Percentiles rank a stretch among this genome's conserved stretches.
Conservation (phyloP, 1,140 invertebrate species). For the Dinoponera quadriceps region DNA sequence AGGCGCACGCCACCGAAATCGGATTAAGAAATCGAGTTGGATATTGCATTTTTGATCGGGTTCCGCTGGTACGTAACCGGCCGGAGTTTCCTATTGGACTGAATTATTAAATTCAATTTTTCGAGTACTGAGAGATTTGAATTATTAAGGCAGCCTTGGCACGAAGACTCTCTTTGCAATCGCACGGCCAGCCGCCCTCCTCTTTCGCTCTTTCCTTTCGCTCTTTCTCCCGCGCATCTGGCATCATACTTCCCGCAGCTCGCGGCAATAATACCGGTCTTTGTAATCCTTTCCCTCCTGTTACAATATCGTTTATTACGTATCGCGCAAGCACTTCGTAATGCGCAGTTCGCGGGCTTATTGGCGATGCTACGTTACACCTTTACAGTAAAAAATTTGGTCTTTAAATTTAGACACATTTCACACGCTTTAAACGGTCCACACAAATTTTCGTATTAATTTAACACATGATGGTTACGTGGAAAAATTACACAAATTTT, state of each 20-base stretch:
- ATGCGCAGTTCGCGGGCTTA: neutral
- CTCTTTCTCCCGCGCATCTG: slow-evolving; percentile 7
- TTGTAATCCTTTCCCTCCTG: neutral
- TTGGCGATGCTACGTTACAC: too few species aligned
- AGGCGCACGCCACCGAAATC: slow-evolving; percentile 80
- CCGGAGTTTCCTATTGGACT: slow-evolving; percentile 83
- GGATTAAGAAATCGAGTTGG: slow-evolving; percentile 84
- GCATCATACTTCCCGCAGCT: slow-evolving; percentile 1
- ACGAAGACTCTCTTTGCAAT: slow-evolving; percentile 79
- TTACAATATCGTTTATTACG: neutral
- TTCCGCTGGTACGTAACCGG: slow-evolving; percentile 72
- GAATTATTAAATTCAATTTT: slow-evolving; percentile 87
- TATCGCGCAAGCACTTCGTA: neutral
- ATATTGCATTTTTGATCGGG: slow-evolving; percentile 85
- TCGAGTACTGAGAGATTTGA: slow-evolving; percentile 85
- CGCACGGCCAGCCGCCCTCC: slow-evolving; percentile 67
- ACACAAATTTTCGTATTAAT: too few species aligned
- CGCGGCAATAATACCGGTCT: slow-evolving; percentile 15
- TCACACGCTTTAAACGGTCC: too few species aligned
- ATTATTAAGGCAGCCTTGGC: slow-evolving; percentile 82
- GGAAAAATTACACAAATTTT: too few species aligned
- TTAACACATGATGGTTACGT: too few species aligned
- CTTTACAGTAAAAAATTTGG: too few species aligned
- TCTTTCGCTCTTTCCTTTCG: slow-evolving; percentile 54
- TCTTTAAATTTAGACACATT: neutral